These are phyloP conservation scores for Drosophila leontia DNA, from an alignment of 1,140 invertebrate genomes.

Conservation along the genomic window DNA sequence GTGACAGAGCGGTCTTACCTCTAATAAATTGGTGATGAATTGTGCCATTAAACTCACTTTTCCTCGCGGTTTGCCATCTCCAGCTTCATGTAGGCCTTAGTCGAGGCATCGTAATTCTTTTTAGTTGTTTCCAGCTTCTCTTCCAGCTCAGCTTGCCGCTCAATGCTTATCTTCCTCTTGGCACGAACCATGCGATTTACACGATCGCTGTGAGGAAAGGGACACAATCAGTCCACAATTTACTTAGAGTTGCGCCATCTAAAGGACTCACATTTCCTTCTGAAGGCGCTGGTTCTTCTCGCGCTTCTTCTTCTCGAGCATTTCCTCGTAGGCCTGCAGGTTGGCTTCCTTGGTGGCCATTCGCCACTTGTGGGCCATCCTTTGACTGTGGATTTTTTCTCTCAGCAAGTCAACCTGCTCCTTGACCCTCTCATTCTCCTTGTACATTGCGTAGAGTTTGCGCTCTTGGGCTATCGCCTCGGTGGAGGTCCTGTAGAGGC, in stretches of 20 bases:
- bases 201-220: constrained; percentile 27
- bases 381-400: constrained; percentile 26
- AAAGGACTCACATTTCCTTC: constrained; percentile 45
- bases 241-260: too few species aligned
- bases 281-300: constrained; percentile 36
- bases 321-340: constrained; percentile 20
- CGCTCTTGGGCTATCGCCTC: constrained; percentile 52
- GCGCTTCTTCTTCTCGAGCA: constrained; percentile 28
- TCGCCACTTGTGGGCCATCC: constrained; percentile 2
- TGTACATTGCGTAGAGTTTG: constrained; percentile 42
- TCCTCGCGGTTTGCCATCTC: constrained; percentile 44
- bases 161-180: constrained; percentile 38
- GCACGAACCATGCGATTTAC: constrained; percentile 13
- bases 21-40: neutral
- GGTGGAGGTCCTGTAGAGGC: constrained; percentile 29
- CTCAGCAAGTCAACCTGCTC: constrained; percentile 15
- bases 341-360: constrained; percentile 20
- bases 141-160: constrained; percentile 33
- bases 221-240: neutral
- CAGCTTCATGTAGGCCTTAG: neutral
- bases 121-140: constrained; percentile 23
- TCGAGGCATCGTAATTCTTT: neutral
- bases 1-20: neutral
- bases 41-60: constrained; percentile 47
- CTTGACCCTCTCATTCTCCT: constrained; percentile 30